A percentile compares a stretch with the other conserved stretches of the same genome.
Evolutionary conservation across 2,888 invertebrate species (phyloP).

Genomic region (Zonitis immaculata): DNA sequence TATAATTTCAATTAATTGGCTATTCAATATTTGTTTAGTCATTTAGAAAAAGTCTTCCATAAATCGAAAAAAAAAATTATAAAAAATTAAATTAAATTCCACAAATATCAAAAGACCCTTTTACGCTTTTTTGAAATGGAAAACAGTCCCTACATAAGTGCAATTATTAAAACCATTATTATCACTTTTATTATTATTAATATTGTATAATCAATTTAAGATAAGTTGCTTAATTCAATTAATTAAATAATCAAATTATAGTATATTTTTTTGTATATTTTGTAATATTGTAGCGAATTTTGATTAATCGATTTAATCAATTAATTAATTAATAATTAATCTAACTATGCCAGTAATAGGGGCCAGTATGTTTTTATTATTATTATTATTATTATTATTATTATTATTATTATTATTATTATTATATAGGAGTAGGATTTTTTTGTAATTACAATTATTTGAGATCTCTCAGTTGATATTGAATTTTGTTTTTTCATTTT

Average conservation of each 20-base stretch:
- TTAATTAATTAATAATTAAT: constrained; percentile 5
- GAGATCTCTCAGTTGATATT: constrained; percentile 23
- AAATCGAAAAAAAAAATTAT: no score
- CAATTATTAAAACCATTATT: constrained; percentile 21
- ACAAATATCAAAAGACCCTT: background rate
- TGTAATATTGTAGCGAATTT: constrained; percentile 2
- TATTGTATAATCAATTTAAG: constrained; percentile 20
- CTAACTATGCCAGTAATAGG: constrained; percentile 39
- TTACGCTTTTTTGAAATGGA: constrained; percentile 3
- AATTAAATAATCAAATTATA: constrained; percentile 12
- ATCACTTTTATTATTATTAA: constrained; percentile 8
- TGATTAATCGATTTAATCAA: constrained; percentile 2
- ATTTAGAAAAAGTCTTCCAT: no score
- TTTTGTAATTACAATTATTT: background rate
- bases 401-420: constrained; percentile 17
- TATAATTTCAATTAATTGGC: no score
- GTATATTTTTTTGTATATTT: constrained; percentile 17
- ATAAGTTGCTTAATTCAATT: constrained; percentile 22
- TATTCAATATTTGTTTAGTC: no score
- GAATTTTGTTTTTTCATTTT: background rate
- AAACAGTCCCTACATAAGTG: constrained; percentile 27
- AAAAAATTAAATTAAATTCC: background rate
- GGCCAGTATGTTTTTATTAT: constrained; percentile 37
- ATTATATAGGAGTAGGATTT: constrained; percentile 9
- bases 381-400: constrained; percentile 16